A percentile compares a stretch with the other conserved stretches of the same genome.
phyloP scores from a whole-genome alignment of 2,888 invertebrate species.

The Mystacides longicornis region DNA sequence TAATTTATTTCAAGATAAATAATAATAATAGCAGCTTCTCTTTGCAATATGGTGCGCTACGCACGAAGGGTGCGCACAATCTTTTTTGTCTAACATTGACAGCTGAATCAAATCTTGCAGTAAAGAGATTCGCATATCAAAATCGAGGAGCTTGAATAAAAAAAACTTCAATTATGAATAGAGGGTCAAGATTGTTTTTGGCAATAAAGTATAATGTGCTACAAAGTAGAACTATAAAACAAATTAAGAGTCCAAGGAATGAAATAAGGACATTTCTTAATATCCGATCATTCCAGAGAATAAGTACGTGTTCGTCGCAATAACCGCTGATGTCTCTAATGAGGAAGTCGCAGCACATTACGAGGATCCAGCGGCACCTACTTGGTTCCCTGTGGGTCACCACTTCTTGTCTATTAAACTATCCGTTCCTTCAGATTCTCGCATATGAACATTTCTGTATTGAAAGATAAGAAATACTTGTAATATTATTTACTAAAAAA shows the following conservation, averaged over 20 bases:
- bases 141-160: too few relatives aligned
- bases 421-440: too few relatives aligned
- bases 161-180: too few relatives aligned
- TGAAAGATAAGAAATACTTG: too few relatives aligned
- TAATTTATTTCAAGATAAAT: not conserved
- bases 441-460: too few relatives aligned
- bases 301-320: too few relatives aligned
- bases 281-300: not conserved
- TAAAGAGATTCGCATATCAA: not conserved
- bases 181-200: not conserved
- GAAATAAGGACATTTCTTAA: slow-evolving; percentile 5
- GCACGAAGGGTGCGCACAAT: not conserved
- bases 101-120: not conserved
- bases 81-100: not conserved
- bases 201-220: not conserved
- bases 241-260: not conserved
- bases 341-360: slow-evolving; percentile 3
- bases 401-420: too few relatives aligned
- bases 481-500: too few relatives aligned
- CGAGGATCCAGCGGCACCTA: not conserved
- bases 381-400: not conserved
- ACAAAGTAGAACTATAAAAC: not conserved
- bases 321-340: too few relatives aligned
- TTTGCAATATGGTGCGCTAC: not conserved
- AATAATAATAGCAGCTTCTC: not conserved